Conservation (phyloP, 2,113 vertebrate genomes). For the Sarotherodon lohbergeri region DNA sequence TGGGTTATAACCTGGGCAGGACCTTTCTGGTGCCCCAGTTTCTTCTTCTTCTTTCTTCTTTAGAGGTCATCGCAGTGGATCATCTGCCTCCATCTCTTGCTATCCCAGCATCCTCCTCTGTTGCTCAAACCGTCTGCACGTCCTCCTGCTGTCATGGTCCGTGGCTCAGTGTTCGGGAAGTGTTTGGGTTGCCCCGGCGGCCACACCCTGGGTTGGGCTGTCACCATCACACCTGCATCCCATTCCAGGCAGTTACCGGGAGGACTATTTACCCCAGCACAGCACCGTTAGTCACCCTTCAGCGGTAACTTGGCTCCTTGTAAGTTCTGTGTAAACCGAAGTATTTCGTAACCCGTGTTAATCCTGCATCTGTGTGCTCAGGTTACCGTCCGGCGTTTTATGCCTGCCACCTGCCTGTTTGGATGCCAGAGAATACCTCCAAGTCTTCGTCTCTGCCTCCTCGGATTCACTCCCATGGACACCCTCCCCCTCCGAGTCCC, state of each 20-base stretch:
- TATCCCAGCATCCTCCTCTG: background rate
- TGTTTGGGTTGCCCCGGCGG: background rate
- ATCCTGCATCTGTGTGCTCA: accelerated
- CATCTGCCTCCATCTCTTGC: background rate
- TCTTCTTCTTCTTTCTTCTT: background rate
- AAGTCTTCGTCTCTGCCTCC: background rate
- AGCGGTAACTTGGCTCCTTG: background rate
- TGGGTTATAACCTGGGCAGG: background rate
- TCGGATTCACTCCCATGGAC: background rate
- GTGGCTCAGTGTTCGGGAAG: accelerated
- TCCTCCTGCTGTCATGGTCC: background rate
- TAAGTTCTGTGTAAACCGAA: background rate
- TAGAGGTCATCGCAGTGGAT: background rate
- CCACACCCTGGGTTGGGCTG: accelerated
- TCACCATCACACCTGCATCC: background rate
- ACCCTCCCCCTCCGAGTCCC: background rate
- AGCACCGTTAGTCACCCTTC: background rate
- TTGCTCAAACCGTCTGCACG: accelerated
- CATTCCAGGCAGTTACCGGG: accelerated
- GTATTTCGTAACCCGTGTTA: background rate
- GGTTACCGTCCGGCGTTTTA: accelerated
- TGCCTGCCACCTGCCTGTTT: background rate
- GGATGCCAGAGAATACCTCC: background rate
- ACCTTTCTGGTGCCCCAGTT: background rate
- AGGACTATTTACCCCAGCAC: background rate